phyloP scores from a whole-genome alignment of 2,797 vertebrate genomes.

The Hydrocynus forskahlii region DNA sequence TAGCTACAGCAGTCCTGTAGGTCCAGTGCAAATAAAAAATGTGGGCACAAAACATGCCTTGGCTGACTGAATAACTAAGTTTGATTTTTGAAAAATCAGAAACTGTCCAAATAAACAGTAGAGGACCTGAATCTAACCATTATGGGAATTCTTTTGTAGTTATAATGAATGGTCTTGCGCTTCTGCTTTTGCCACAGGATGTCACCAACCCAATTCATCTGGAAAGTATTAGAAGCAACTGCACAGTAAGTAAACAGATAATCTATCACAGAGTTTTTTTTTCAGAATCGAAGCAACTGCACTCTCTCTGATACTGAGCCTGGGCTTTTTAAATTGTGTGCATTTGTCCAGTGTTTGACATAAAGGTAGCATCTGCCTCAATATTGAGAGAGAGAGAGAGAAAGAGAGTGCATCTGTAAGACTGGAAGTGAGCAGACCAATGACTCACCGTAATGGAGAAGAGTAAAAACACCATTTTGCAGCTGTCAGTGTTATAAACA shows the following conservation, averaged over 20 bases:
- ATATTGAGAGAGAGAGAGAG: constrained; percentile 9
- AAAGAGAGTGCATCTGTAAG: constrained; percentile 8
- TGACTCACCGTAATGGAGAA: constrained; percentile 46
- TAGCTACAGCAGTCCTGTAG: neutral
- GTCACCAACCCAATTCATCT: neutral
- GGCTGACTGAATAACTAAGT: neutral
- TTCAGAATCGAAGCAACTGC: neutral
- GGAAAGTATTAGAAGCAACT: neutral
- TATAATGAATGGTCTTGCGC: neutral
- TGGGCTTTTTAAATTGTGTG: constrained; percentile 27
- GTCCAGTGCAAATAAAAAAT: neutral
- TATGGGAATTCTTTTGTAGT: neutral
- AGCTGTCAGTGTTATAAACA: constrained; percentile 58
- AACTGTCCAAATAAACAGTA: neutral
- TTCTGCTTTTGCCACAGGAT: neutral
- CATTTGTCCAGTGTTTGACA: constrained; percentile 31
- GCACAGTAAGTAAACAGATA: neutral
- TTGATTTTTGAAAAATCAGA: neutral
- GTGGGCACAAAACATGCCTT: neutral
- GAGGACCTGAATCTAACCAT: neutral
- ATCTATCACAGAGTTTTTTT: neutral
- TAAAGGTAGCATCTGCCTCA: constrained; percentile 29
- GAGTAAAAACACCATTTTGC: constrained; percentile 46
- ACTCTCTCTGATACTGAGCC: neutral
- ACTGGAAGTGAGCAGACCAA: constrained; percentile 28